Evolutionary conservation across 2,797 vertebrate species (phyloP), one percentile per base, ranked within the genome.

Genomic region (Sebastes diploproa): DNA sequence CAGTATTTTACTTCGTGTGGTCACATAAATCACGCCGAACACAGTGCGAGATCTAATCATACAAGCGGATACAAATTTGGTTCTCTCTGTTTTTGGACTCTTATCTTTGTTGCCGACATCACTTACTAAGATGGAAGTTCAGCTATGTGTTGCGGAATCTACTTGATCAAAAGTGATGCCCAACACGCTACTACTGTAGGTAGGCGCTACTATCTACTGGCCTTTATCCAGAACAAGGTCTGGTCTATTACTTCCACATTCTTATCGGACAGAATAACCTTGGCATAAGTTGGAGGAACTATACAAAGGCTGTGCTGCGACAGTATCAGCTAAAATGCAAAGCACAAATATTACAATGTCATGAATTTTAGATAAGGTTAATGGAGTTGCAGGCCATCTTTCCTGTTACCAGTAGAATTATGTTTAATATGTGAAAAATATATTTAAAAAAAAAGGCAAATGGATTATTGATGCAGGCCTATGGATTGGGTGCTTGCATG

Each of bases 161-260:
- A 6, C 36, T 36, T 78, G 36, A 85, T 80, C 9, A 30, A 80
- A 78, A 27, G 63, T 32, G 71, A 78, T 32, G 75, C 69, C 50
- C 27, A 20, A 23, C 75, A 30, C 5, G 56, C 81, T 20, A 50
- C 46, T 18, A 18, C 46, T 65, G 77, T 13, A 72, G 78, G 88
- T 78, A 73, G 88, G 62, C 55, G 83, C 59, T 83, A 68, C 82
- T 75, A 74, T 88, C 84, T 32, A 9, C 62, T 85, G 84, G 87
- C 83, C 52, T 20, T 52, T 10, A 67, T 83, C 85, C 82, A 91
- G 66, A 68, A 34, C 77, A 27, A 75, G 75, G 50, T 59, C 72
- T 61, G 59, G 9, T 58, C 55, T 62, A 30, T 69, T 64, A n/a
- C 77, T 70, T 75, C 50, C 56, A 63, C 59, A 1, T 38, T 85